A percentile compares a stretch with the other conserved stretches of the same genome.
Evolutionary conservation across 2,113 vertebrate species (phyloP).

Genomic region (Meles meles): DNA sequence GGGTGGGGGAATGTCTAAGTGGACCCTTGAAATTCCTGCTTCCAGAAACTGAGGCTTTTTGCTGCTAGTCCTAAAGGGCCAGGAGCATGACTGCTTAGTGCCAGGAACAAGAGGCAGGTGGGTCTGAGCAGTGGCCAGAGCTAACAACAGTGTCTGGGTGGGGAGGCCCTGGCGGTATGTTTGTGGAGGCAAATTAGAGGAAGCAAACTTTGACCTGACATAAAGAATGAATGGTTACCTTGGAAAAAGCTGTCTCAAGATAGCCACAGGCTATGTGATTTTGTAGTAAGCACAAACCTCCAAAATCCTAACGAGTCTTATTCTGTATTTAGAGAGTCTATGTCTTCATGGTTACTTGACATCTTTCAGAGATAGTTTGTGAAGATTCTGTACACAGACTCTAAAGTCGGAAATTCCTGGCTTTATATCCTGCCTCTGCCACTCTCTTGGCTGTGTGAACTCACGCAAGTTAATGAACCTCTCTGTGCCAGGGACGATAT

Average conservation of each 20-base stretch:
- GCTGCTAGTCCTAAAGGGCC: background rate
- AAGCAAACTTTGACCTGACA: background rate
- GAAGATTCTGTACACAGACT: background rate
- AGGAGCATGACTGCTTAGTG: background rate
- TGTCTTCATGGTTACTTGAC: background rate
- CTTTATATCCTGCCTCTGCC: background rate
- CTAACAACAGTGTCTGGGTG: background rate
- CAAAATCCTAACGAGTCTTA: background rate
- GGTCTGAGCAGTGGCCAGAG: background rate
- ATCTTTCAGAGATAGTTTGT: background rate
- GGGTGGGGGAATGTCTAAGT: background rate
- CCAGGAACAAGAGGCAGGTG: background rate
- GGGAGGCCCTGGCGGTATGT: background rate
- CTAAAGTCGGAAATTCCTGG: background rate
- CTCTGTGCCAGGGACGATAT: background rate
- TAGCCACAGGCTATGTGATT: background rate
- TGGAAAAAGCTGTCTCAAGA: background rate
- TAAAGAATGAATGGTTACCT: background rate
- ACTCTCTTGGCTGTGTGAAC: background rate
- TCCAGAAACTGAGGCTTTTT: background rate
- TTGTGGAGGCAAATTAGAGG: background rate
- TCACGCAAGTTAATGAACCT: background rate
- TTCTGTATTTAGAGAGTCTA: background rate
- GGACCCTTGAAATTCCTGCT: background rate
- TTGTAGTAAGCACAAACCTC: background rate